phyloP scores from a whole-genome alignment of 2,888 invertebrate genomes.

The Gari tellinella region DNA sequence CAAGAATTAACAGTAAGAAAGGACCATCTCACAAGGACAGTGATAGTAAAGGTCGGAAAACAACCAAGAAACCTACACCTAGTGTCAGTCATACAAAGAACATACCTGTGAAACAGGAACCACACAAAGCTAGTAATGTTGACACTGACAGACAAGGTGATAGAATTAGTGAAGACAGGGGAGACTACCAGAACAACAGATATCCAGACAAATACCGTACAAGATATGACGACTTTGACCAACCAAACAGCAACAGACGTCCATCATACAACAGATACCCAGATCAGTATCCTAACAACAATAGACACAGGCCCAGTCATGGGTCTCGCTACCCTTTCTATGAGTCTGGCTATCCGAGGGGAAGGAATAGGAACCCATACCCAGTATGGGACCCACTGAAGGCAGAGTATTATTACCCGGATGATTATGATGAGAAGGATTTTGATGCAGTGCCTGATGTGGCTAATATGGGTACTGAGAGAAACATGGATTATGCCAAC shows the following conservation, averaged over 20 bases:
- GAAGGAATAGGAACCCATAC: slow-evolving; percentile 38
- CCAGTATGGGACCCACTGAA: slow-evolving; percentile 55
- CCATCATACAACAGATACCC: slow-evolving; percentile 40
- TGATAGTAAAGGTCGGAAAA: not conserved
- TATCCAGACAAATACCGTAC: slow-evolving; percentile 18
- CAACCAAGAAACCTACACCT: not conserved
- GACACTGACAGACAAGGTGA: not conserved
- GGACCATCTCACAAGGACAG: slow-evolving; percentile 11
- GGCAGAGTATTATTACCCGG: slow-evolving; percentile 58
- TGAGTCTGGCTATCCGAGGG: slow-evolving; percentile 40
- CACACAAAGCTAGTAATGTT: slow-evolving; percentile 1
- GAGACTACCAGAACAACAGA: not conserved
- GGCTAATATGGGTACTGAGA: slow-evolving; percentile 13
- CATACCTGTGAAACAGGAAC: not conserved
- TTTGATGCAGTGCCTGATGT: not conserved
- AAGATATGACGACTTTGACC: slow-evolving; percentile 25
- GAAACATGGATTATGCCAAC: slow-evolving; percentile 31
- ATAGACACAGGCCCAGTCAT: slow-evolving; percentile 39
- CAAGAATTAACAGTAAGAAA: slow-evolving; percentile 54
- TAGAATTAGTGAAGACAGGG: slow-evolving; percentile 4
- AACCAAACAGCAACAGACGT: slow-evolving; percentile 31
- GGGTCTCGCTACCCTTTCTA: slow-evolving; percentile 57
- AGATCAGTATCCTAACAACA: slow-evolving; percentile 25
- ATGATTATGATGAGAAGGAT: slow-evolving; percentile 20
- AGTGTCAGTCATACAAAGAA: not conserved